Evolutionary conservation across 2,797 vertebrate species (phyloP).

Genomic region (Fringilla coelebs): DNA sequence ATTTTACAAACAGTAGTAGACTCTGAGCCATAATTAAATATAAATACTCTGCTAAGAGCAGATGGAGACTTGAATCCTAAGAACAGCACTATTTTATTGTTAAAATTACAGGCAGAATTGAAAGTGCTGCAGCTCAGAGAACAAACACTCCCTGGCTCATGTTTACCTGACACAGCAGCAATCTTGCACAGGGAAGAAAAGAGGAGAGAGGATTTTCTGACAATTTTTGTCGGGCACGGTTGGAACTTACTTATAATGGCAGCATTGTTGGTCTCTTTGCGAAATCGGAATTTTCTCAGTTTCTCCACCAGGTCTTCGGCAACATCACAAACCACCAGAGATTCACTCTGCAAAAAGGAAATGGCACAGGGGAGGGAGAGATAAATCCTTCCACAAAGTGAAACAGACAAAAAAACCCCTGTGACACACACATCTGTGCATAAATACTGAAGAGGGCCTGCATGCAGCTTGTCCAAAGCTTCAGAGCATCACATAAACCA

Average conservation of each 20-base stretch:
- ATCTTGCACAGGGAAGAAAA: not conserved
- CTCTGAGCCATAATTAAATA: not conserved
- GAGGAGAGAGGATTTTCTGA: not conserved
- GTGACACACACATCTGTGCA: accelerated
- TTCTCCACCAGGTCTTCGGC: slow-evolving; percentile 88
- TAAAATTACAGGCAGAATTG: not conserved
- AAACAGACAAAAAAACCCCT: not conserved
- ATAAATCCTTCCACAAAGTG: not conserved
- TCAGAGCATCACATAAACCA: not conserved
- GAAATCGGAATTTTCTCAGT: slow-evolving; percentile 93
- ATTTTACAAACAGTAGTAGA: not conserved
- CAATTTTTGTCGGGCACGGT: not conserved
- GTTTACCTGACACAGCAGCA: not conserved
- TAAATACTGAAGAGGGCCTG: not conserved
- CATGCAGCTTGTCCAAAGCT: not conserved
- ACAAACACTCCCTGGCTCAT: not conserved
- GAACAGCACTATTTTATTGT: not conserved
- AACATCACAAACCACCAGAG: slow-evolving; percentile 93
- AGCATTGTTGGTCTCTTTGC: slow-evolving; percentile 93
- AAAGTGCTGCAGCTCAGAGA: not conserved
- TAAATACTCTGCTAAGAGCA: not conserved
- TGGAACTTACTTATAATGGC: slow-evolving; percentile 90
- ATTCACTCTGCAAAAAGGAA: slow-evolving; percentile 74
- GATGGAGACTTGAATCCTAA: not conserved
- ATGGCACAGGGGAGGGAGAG: not conserved